phyloP scores from a whole-genome alignment of 2,113 vertebrate species.

The Stictonetta naevosa region DNA sequence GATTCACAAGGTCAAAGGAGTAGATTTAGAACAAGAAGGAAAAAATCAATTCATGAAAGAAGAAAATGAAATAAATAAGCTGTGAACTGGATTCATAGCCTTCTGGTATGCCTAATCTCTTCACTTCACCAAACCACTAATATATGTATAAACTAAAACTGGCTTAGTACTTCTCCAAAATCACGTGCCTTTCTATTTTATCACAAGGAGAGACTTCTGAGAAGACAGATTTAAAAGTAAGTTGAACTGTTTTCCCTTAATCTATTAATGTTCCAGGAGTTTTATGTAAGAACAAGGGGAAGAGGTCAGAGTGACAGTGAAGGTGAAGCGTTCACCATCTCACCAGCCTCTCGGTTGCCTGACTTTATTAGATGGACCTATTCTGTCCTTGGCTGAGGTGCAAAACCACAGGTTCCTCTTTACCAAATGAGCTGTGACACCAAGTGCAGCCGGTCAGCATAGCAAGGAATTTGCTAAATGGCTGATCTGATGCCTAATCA shows the following conservation, averaged over 20 bases:
- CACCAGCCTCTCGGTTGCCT: not conserved
- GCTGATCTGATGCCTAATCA: not conserved
- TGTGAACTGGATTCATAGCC: not conserved
- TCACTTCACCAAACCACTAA: not conserved
- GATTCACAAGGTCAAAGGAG: not conserved
- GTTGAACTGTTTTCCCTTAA: rapidly evolving
- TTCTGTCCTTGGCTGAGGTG: not conserved
- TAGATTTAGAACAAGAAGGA: not conserved
- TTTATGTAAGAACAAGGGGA: not conserved
- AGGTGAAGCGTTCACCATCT: not conserved
- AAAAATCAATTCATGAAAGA: not conserved
- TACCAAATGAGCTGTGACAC: not conserved
- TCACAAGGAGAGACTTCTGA: not conserved
- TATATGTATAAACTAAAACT: not conserved
- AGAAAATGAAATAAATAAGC: not conserved
- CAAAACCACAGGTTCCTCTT: not conserved
- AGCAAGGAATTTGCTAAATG: not conserved
- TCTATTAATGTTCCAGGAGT: not conserved
- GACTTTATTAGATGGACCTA: not conserved
- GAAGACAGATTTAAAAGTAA: not conserved
- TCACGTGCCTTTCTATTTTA: not conserved
- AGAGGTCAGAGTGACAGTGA: not conserved
- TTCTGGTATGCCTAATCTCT: not conserved
- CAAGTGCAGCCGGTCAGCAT: not conserved
- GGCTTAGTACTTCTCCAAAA: not conserved